phyloP scores from a whole-genome alignment of 2,888 invertebrate genomes.

The Spilarctia lutea region DNA sequence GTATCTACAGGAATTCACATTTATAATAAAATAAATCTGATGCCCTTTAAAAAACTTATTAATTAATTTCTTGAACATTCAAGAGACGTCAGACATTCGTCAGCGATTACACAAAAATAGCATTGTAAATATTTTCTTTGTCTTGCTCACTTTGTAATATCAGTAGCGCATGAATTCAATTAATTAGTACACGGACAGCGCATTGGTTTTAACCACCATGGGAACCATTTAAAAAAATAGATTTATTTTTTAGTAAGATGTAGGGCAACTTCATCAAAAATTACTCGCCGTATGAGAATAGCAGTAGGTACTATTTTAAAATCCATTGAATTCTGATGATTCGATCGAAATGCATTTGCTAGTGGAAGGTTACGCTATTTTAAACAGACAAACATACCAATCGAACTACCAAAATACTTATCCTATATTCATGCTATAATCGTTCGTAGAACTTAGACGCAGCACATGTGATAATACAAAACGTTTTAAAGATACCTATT shows the following conservation, averaged over 20 bases:
- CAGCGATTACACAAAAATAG: not conserved
- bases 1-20: not conserved
- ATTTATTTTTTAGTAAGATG: not conserved
- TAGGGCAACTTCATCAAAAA: not conserved
- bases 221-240: too few relatives aligned
- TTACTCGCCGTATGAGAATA: not conserved
- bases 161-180: not conserved
- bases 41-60: not conserved
- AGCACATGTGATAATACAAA: not conserved
- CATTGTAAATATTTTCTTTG: not conserved
- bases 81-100: not conserved
- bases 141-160: not conserved
- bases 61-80: slow-evolving; percentile 6
- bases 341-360: not conserved
- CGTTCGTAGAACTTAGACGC: slow-evolving; percentile 10
- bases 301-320: not conserved
- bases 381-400: slow-evolving; percentile 11
- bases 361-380: slow-evolving; percentile 33
- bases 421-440: slow-evolving; percentile 17
- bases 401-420: slow-evolving; percentile 32
- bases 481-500: not conserved
- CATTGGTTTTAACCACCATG: too few relatives aligned
- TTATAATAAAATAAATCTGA: not conserved
- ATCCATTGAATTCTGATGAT: not conserved
- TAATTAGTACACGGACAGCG: not conserved